Base-by-base conservation (phyloP, 2,888 invertebrate genomes). In the Agrochola litura region DNA sequence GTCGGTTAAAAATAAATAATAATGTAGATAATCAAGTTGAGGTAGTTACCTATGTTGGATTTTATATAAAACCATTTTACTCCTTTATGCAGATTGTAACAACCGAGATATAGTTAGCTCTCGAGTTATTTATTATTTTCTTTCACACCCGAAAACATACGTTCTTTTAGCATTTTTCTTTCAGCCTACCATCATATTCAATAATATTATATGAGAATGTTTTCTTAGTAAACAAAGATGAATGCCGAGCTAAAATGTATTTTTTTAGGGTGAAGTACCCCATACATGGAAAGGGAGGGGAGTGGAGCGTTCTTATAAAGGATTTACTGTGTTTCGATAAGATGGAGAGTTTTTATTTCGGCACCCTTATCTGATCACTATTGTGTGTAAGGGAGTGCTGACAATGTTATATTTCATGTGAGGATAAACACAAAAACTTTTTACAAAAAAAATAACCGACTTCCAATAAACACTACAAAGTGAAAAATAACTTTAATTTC, bases 241-340 rank as follows among this genome's bases (percentile, higher is more conserved):
- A 71, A 85, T 85, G 67, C 65, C 30, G 41, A 71, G 76, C 73
- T 76, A 70, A 87, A 85, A 78, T 76, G 71, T 83, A 68, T 84
- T 84, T 84, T 86, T 85, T 81, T 73, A 76, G 85, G 85, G 66
- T 70, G 56, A 76, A 85, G 82, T 82, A 85, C 63, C 54, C 69
- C 54, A 70, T 82, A 85, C 82, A 83, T 70, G 82, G 49, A 73
- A 72, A 65, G 67, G 87, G 76, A 82, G 86, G 86, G 75, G 49
- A 58, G 43, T 14, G 30, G 19, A 60, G 52, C 37, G 70, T 68
- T 81, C 85, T 85, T 85, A 76, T 68, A 76, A 52, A 85, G 76
- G 82, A 82, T 82, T 85, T 81, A 76, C 81, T 69, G 68, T n/a
- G 64, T 65, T 76, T 30, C 76, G 49, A 81, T 82, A 82, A 71